Percentiles rank a stretch among this genome's conserved stretches.
phyloP scores from a whole-genome alignment of 1,140 invertebrate genomes.

The Pygmarrhopalites habei region DNA sequence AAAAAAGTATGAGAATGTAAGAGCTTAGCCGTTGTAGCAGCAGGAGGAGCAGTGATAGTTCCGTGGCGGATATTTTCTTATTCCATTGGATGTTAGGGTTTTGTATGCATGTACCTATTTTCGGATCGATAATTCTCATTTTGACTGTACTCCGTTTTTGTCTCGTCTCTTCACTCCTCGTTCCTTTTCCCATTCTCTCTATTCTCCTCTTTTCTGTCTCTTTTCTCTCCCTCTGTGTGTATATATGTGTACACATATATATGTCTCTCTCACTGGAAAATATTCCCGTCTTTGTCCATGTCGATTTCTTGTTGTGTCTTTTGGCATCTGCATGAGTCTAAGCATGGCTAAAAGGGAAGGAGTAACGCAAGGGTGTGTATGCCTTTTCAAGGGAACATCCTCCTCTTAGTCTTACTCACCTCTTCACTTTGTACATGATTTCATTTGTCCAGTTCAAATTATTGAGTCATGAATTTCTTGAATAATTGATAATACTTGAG shows the following conservation, averaged over 20 bases:
- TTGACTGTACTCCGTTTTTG: slow-evolving; percentile 13
- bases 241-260: no score
- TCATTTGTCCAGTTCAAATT: no score
- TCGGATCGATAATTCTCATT: slow-evolving; percentile 30
- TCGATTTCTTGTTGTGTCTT: background rate
- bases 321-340: background rate
- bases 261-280: slow-evolving; percentile 3
- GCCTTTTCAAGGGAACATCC: no score
- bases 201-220: background rate
- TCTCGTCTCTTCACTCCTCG: slow-evolving; percentile 13
- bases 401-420: no score
- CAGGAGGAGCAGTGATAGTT: background rate
- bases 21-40: background rate
- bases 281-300: background rate
- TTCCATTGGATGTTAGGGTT: slow-evolving; percentile 8
- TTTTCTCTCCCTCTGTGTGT: slow-evolving; percentile 6
- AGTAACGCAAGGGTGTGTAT: no score
- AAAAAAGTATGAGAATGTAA: background rate
- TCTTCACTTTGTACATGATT: no score
- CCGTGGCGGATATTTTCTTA: background rate
- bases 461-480: no score
- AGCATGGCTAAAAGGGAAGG: background rate
- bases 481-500: no score
- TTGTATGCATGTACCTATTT: slow-evolving; percentile 6
- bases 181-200: slow-evolving; percentile 16